Conservation (phyloP, 1,140 invertebrate species). For the Drosophila tropicalis region DNA sequence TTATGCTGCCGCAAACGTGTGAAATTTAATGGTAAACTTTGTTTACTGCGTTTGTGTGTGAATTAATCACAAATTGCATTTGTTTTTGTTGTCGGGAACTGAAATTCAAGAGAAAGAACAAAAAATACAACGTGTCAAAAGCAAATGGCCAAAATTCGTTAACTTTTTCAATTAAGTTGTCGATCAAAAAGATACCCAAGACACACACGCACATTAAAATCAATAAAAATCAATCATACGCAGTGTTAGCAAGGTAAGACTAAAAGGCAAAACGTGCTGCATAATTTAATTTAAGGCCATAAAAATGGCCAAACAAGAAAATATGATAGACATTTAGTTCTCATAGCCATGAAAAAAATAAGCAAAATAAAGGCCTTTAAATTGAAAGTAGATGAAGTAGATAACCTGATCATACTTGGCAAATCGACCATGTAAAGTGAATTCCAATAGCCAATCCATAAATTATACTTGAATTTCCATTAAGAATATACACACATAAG, state of each 20-base stretch:
- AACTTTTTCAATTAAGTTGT: conserved; percentile 79
- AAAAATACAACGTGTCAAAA: conserved; percentile 34
- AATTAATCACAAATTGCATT: conserved; percentile 64
- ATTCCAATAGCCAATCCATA: conserved; percentile 1
- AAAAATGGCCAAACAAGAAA: conserved; percentile 44
- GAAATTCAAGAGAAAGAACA: neutral
- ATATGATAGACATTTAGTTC: conserved; percentile 57
- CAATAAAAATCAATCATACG: conserved; percentile 79
- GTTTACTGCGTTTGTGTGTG: conserved; percentile 39
- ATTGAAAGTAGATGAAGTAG: conserved; percentile 9
- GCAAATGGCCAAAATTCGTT: conserved; percentile 58
- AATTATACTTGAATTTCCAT: neutral
- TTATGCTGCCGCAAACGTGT: conserved; percentile 54
- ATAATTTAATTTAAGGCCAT: conserved; percentile 65
- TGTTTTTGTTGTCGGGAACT: neutral
- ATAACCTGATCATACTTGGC: conserved; percentile 16
- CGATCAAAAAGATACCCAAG: conserved; percentile 55
- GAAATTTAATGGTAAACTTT: conserved; percentile 68
- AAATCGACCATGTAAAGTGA: neutral
- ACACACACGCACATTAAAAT: conserved; percentile 58
- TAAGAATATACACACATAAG: too few species aligned
- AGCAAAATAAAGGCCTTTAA: neutral
- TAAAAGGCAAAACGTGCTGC: conserved; percentile 44
- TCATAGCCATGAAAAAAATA: conserved; percentile 25
- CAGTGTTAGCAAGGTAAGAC: conserved; percentile 49